These are phyloP conservation scores for Diplazon laetatorius DNA, from an alignment of 2,888 invertebrate genomes.

Conservation along the genomic window DNA sequence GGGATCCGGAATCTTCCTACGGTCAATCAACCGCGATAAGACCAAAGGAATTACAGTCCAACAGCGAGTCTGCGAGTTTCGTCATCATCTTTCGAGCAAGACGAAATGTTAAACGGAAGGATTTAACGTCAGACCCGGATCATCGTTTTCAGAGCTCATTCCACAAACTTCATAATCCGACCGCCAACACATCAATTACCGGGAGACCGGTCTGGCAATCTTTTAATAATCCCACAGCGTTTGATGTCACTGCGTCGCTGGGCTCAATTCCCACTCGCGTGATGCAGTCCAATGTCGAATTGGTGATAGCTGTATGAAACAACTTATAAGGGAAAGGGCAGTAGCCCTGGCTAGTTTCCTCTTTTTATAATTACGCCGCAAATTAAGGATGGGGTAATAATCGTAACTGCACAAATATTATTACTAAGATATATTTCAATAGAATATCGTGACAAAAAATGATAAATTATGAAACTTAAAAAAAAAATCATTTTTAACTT, in stretches of 20 bases:
- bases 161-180: not conserved
- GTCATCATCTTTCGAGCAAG: not conserved
- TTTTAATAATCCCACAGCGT: conserved; percentile 20
- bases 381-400: too few relatives aligned
- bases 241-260: conserved; percentile 24
- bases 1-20: not conserved
- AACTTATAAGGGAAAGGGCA: not conserved
- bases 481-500: too few relatives aligned
- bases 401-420: too few relatives aligned
- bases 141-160: not conserved
- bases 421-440: too few relatives aligned
- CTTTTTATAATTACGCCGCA: too few relatives aligned
- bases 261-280: conserved; percentile 16
- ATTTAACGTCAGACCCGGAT: conserved; percentile 17
- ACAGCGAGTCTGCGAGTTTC: not conserved
- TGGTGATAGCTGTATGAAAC: not conserved
- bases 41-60: not conserved
- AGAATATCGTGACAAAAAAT: too few relatives aligned
- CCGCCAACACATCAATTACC: not conserved
- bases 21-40: not conserved
- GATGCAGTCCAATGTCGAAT: not conserved
- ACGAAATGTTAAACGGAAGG: conserved; percentile 18
- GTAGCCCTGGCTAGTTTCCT: too few relatives aligned
- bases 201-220: conserved; percentile 23
- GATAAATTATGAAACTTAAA: too few relatives aligned